A percentile compares a stretch with the other conserved stretches of the same genome.
Evolutionary conservation across 2,797 vertebrate genomes (phyloP).

Genomic region (Eulemur mongoz): DNA sequence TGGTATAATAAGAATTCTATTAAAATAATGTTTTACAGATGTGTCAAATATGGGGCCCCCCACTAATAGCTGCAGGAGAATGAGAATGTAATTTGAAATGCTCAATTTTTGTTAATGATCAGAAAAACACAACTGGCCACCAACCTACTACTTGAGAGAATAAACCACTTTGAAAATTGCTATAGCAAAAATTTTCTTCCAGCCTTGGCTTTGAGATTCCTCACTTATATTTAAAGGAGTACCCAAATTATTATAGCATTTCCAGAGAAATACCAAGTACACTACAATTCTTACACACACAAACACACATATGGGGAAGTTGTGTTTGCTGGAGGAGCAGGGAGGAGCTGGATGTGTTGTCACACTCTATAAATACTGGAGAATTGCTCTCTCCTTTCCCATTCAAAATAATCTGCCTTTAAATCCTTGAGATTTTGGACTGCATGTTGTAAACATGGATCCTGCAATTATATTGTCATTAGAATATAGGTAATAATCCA

Average conservation of each 20-base stretch:
- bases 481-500: slow-evolving; percentile 26
- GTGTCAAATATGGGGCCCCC: not conserved
- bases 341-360: not conserved
- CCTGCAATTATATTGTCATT: slow-evolving; percentile 4
- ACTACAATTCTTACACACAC: not conserved
- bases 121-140: not conserved
- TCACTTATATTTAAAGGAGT: not conserved
- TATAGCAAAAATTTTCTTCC: slow-evolving; percentile 4
- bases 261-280: not conserved
- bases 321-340: not conserved
- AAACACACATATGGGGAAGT: not conserved
- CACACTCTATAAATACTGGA: not conserved
- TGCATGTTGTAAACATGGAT: not conserved
- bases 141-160: slow-evolving; percentile 9
- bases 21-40: slow-evolving; percentile 26
- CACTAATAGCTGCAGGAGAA: slow-evolving; percentile 39
- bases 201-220: not conserved
- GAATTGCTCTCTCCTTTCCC: not conserved
- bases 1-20: slow-evolving; percentile 39
- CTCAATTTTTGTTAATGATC: slow-evolving; percentile 38
- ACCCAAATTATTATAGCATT: not conserved
- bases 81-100: slow-evolving; percentile 22
- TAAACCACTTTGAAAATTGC: slow-evolving; percentile 16
- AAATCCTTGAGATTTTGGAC: slow-evolving; percentile 3
- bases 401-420: not conserved